phyloP scores from a whole-genome alignment of 2,888 invertebrate species.

The Anthophora plumipes region DNA sequence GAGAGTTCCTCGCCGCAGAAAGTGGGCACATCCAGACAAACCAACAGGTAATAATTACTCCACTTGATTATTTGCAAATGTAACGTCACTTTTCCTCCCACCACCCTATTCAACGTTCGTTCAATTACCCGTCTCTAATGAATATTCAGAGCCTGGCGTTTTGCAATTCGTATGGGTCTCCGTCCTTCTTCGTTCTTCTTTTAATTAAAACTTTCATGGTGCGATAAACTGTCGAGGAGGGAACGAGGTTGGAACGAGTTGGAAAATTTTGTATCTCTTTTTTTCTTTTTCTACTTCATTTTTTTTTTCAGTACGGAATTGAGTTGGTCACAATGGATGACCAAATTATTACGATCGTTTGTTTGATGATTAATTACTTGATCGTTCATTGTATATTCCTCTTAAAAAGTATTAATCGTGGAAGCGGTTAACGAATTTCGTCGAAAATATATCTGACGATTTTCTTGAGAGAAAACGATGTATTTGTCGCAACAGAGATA shows the following conservation, averaged over 20 bases:
- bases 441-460: too few relatives aligned
- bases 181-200: not conserved
- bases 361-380: too few relatives aligned
- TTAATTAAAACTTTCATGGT: not conserved
- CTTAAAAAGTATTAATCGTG: too few relatives aligned
- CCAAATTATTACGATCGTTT: too few relatives aligned
- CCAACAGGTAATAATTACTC: conserved; percentile 88
- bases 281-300: too few relatives aligned
- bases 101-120: too few relatives aligned
- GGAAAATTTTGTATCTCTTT: not conserved
- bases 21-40: conserved; percentile 94
- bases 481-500: conserved; percentile 88
- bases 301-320: too few relatives aligned
- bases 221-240: too few relatives aligned
- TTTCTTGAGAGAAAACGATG: too few relatives aligned
- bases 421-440: too few relatives aligned
- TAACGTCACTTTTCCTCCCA: not conserved
- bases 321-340: too few relatives aligned
- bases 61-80: not conserved
- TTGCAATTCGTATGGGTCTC: not conserved
- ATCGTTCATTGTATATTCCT: too few relatives aligned
- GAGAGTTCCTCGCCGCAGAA: conserved; percentile 95
- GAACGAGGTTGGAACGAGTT: not conserved
- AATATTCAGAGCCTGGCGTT: not conserved
- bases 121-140: not conserved